Percentiles rank a stretch among this genome's conserved stretches.
Evolutionary conservation across 2,888 invertebrate genomes (phyloP).

Genomic region (Pilophorus perplexus): DNA sequence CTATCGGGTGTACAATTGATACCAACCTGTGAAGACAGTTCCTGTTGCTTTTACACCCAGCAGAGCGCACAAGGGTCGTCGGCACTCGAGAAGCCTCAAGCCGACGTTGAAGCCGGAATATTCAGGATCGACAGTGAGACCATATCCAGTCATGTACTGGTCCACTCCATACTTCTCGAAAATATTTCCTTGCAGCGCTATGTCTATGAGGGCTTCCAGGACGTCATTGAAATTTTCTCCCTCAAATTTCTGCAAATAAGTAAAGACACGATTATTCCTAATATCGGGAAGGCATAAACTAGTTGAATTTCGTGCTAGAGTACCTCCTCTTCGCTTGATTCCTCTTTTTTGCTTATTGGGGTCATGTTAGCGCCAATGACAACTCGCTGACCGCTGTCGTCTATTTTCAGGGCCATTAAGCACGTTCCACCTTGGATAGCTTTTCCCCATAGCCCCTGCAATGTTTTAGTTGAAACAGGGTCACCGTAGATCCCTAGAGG

Average conservation of each 20-base stretch:
- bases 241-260: conserved; percentile 14
- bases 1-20: no score
- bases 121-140: conserved; percentile 40
- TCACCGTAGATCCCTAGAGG: conserved; percentile 15
- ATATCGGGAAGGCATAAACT: no score
- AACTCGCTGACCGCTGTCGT: background rate
- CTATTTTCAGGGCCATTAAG: background rate
- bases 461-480: background rate
- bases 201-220: conserved; percentile 19
- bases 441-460: conserved; percentile 24
- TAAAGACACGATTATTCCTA: background rate
- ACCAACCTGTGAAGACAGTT: conserved; percentile 25
- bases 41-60: conserved; percentile 41
- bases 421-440: conserved; percentile 13
- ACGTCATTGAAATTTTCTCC: conserved; percentile 30
- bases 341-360: conserved; percentile 15
- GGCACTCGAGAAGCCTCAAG: conserved; percentile 35
- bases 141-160: conserved; percentile 40
- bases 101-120: conserved; percentile 44
- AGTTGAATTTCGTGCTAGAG: no score
- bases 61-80: conserved; percentile 38
- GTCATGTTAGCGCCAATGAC: conserved; percentile 31
- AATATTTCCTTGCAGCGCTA: conserved; percentile 28
- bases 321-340: background rate
- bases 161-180: conserved; percentile 44